Percentiles rank a stretch among this genome's conserved stretches.
phyloP scores from a whole-genome alignment of 2,888 invertebrate genomes.

The Heliothis peltigera region DNA sequence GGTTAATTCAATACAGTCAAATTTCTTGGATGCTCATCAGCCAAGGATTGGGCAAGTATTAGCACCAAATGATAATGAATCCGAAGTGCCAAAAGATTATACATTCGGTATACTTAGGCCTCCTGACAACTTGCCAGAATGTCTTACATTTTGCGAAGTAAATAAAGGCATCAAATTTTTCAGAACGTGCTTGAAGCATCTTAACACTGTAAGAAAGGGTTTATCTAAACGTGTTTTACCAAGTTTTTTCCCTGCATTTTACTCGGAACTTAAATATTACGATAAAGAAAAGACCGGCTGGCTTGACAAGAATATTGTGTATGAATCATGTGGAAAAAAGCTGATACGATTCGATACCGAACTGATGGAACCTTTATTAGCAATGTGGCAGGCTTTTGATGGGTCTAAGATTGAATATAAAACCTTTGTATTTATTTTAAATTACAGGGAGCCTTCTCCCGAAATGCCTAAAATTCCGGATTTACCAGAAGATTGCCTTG shows the following conservation, averaged over 20 bases:
- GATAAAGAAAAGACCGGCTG: constrained; percentile 82
- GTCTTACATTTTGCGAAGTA: constrained; percentile 77
- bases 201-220: constrained; percentile 81
- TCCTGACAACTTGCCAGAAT: constrained; percentile 83
- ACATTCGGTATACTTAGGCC: constrained; percentile 83
- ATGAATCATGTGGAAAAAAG: constrained; percentile 80
- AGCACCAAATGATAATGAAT: constrained; percentile 86
- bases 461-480: constrained; percentile 82
- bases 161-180: constrained; percentile 80
- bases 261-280: constrained; percentile 76
- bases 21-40: constrained; percentile 75
- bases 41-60: constrained; percentile 79
- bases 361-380: constrained; percentile 85
- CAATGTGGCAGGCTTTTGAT: constrained; percentile 83
- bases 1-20: constrained; percentile 80
- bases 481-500: constrained; percentile 72
- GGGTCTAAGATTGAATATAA: constrained; percentile 85
- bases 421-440: constrained; percentile 85
- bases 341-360: constrained; percentile 83
- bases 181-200: constrained; percentile 81
- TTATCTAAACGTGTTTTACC: constrained; percentile 74
- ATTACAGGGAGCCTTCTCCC: constrained; percentile 81
- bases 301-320: constrained; percentile 82
- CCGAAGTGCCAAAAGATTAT: constrained; percentile 81
- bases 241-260: constrained; percentile 75